A percentile compares a stretch with the other conserved stretches of the same genome.
phyloP scores from a whole-genome alignment of 2,797 vertebrate genomes.

The Helicolenus hilgendorfi region DNA sequence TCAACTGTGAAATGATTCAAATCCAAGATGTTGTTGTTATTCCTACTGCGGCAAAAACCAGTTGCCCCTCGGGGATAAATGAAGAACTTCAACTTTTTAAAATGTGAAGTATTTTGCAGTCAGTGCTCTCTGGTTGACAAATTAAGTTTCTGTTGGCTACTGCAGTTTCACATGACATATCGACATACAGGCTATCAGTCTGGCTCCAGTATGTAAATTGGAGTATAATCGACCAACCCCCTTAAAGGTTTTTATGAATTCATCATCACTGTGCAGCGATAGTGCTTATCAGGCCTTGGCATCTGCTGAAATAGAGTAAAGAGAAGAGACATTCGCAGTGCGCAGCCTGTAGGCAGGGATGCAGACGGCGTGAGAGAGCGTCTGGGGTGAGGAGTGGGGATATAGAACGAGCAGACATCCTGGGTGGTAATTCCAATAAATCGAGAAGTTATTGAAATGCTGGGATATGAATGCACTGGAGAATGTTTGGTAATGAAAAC shows the following conservation, averaged over 20 bases:
- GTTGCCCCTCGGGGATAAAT: too few relatives aligned
- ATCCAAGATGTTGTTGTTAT: too few relatives aligned
- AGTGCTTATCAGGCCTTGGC: background rate
- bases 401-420: conserved; percentile 50
- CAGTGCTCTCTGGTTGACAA: background rate
- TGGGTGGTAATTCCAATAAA: conserved; percentile 72
- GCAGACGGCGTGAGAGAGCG: conserved; percentile 3
- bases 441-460: conserved; percentile 75
- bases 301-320: background rate
- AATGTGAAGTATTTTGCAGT: background rate
- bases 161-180: background rate
- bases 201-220: background rate
- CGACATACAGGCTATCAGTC: background rate
- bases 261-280: background rate
- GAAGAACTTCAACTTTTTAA: too few relatives aligned
- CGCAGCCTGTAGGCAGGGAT: conserved; percentile 50
- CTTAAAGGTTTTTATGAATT: conserved; percentile 34
- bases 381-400: conserved; percentile 34
- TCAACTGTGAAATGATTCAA: too few relatives aligned
- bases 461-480: conserved; percentile 65
- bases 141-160: background rate
- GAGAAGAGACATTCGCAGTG: conserved; percentile 30
- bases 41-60: too few relatives aligned
- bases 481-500: conserved; percentile 83
- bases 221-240: background rate